Conservation (phyloP, 1,140 invertebrate species). For the Melipona quadrifasciata region DNA sequence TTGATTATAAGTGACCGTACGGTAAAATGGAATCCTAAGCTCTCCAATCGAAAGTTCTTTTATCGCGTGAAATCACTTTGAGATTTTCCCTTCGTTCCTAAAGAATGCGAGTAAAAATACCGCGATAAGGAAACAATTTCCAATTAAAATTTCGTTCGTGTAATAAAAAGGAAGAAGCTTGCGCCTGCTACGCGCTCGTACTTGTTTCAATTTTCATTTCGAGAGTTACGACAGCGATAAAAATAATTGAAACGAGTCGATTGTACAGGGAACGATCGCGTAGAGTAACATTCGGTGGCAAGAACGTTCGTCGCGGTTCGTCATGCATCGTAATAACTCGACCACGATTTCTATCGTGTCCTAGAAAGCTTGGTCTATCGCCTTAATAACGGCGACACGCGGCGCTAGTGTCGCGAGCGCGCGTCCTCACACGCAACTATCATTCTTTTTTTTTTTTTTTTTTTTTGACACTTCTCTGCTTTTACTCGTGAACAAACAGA, state of each 20-base stretch:
- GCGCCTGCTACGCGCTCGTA: too few relatives aligned
- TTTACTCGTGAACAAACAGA: constrained; percentile 6
- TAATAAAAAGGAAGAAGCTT: too few relatives aligned
- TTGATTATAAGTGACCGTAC: background rate
- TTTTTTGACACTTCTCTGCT: constrained; percentile 22
- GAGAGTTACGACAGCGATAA: background rate
- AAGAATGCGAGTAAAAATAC: too few relatives aligned
- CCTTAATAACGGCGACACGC: background rate
- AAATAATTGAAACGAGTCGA: background rate
- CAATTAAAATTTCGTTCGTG: too few relatives aligned
- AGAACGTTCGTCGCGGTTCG: background rate
- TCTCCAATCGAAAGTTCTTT: background rate
- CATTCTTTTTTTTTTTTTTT: constrained; percentile 35
- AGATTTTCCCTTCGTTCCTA: too few relatives aligned
- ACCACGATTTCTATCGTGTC: constrained; percentile 36
- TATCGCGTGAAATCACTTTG: background rate
- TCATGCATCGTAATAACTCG: background rate
- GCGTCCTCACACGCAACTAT: constrained; percentile 6
- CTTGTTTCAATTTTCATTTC: background rate
- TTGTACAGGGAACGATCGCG: background rate
- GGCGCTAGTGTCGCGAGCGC: background rate
- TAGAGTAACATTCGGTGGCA: background rate
- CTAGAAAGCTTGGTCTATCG: constrained; percentile 28
- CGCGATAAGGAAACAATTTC: too few relatives aligned
- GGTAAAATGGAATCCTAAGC: background rate